Conservation (phyloP, 2,888 invertebrate genomes). For the Melangyna quadrimaculata region DNA sequence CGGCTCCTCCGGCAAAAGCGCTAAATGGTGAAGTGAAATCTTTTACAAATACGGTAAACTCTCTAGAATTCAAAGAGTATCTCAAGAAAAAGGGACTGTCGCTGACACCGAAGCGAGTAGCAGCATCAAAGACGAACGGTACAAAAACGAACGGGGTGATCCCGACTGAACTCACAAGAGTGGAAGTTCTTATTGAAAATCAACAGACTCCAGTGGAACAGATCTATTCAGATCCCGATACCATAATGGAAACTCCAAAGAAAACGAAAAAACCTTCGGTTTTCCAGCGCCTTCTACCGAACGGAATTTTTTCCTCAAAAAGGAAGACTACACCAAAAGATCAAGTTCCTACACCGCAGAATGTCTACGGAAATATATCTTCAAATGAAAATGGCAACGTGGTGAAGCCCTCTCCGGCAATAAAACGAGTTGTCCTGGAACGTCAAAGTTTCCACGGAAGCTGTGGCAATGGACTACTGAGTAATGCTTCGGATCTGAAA, state of each 20-base stretch:
- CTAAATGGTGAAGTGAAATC: conserved; percentile 73
- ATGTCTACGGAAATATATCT: conserved; percentile 73
- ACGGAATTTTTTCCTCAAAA: conserved; percentile 78
- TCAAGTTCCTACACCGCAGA: conserved; percentile 74
- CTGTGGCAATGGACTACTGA: conserved; percentile 71
- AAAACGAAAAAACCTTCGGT: conserved; percentile 78
- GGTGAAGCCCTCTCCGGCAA: conserved; percentile 72
- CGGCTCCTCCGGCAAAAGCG: conserved; percentile 19
- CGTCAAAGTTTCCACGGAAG: conserved; percentile 76
- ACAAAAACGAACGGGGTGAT: conserved; percentile 60
- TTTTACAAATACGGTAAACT: conserved; percentile 80
- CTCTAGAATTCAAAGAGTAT: conserved; percentile 80
- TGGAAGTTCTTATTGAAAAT: conserved; percentile 71
- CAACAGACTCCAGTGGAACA: conserved; percentile 35
- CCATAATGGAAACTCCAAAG: conserved; percentile 73
- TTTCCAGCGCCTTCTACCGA: conserved; percentile 78
- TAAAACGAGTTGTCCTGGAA: conserved; percentile 78
- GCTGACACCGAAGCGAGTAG: conserved; percentile 76
- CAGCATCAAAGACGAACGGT: conserved; percentile 72
- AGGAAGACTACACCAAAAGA: conserved; percentile 79
- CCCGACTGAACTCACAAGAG: conserved; percentile 61
- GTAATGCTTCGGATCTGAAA: conserved; percentile 73
- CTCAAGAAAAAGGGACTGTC: conserved; percentile 79
- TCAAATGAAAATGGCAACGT: conserved; percentile 70
- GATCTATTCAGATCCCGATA: conserved; percentile 53